phyloP scores from a whole-genome alignment of 2,797 vertebrate genomes.

The Zalophus californianus region DNA sequence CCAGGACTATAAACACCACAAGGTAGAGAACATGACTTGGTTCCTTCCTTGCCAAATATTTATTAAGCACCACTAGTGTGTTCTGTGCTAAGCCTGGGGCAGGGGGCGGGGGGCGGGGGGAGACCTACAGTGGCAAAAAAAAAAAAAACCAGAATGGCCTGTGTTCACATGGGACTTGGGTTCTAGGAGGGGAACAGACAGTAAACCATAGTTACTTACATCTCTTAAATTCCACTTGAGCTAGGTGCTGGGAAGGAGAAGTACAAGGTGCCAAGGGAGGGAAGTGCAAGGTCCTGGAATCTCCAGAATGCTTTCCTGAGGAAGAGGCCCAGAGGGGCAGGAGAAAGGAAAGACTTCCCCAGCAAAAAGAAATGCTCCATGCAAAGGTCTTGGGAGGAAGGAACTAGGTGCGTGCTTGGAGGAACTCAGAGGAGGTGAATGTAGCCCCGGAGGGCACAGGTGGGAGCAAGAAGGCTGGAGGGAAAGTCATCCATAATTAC shows the following conservation, averaged over 20 bases:
- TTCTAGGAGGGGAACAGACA: background rate
- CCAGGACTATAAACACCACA: background rate
- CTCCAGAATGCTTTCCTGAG: background rate
- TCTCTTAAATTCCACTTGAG: background rate
- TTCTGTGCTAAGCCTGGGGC: background rate
- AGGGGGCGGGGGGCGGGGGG: too few relatives aligned
- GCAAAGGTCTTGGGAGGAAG: background rate
- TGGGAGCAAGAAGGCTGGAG: background rate
- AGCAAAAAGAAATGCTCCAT: background rate
- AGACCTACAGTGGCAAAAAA: background rate
- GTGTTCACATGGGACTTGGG: background rate
- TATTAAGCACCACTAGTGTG: background rate
- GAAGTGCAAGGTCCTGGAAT: background rate
- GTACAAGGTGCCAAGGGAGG: background rate
- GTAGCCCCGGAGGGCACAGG: background rate
- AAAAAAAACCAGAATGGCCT: background rate
- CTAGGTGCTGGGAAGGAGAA: background rate
- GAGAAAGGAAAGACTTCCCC: background rate
- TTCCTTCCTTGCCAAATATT: background rate
- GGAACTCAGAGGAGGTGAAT: background rate
- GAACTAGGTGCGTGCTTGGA: background rate
- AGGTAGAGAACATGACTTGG: background rate
- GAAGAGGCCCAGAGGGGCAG: background rate
- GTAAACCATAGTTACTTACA: background rate
- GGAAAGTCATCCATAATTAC: accelerated